These are phyloP conservation scores for Drosophila melanica DNA, from an alignment of 1,140 invertebrate species.

Conservation along the genomic window DNA sequence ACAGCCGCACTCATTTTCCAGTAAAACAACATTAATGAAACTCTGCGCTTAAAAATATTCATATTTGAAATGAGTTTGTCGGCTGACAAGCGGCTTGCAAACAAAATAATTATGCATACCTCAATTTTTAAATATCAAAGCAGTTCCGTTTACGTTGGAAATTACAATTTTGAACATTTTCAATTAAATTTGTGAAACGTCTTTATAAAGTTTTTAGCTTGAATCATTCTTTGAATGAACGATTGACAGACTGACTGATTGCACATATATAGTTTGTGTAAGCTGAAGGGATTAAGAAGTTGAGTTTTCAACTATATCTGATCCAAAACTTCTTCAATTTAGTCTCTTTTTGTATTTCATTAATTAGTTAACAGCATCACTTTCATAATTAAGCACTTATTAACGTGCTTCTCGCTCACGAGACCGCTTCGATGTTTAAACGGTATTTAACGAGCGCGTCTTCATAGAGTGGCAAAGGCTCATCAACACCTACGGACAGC, in stretches of 20 bases:
- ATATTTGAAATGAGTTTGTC: background rate
- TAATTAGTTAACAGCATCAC: background rate
- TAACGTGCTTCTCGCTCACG: slow-evolving; percentile 20
- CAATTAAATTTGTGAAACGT: background rate
- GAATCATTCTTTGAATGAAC: background rate
- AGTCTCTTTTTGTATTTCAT: too few species aligned
- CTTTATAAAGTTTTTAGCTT: background rate
- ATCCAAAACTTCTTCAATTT: too few species aligned
- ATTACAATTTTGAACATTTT: background rate
- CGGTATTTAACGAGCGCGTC: background rate
- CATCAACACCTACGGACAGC: slow-evolving; percentile 29
- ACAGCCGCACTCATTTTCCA: background rate
- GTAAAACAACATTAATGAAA: background rate
- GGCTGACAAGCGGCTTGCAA: background rate
- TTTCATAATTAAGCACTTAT: slow-evolving; percentile 19
- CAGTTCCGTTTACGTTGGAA: background rate
- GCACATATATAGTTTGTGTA: too few species aligned
- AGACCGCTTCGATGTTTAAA: slow-evolving; percentile 27
- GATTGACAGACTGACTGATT: background rate
- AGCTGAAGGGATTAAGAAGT: too few species aligned
- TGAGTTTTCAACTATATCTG: too few species aligned
- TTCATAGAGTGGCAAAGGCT: slow-evolving; percentile 10
- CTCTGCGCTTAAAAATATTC: slow-evolving; percentile 4
- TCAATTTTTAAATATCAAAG: background rate
- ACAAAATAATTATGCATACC: background rate